A percentile compares a stretch with the other conserved stretches of the same genome.
Conservation (phyloP, 2,113 vertebrate genomes). For the Accipiter virgatus region DNA sequence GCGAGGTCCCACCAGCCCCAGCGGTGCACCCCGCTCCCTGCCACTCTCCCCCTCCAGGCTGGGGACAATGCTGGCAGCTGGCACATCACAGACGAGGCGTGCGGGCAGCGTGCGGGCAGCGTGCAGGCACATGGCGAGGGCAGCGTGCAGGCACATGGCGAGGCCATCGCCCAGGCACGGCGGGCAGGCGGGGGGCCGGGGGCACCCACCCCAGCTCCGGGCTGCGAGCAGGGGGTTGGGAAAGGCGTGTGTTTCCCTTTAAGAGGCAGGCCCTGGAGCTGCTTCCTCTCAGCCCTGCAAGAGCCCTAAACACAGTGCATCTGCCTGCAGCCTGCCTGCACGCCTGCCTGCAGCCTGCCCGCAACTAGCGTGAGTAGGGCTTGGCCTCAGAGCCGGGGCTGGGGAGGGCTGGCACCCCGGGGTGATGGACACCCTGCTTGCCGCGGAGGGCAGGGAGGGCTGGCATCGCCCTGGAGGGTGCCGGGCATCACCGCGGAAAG, state of each 20-base stretch:
- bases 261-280: slow-evolving; percentile 71
- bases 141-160: accelerated
- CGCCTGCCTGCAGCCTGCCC: neutral
- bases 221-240: slow-evolving; percentile 14
- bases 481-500: neutral
- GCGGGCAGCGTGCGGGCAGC: neutral
- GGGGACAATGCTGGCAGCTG: neutral
- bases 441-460: neutral
- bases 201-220: neutral
- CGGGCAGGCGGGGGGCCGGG: neutral
- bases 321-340: slow-evolving; percentile 14
- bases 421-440: neutral
- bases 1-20: neutral
- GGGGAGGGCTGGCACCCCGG: neutral
- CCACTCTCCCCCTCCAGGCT: neutral
- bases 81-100: neutral
- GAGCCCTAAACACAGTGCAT: slow-evolving; percentile 61
- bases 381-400: neutral
- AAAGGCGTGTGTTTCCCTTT: slow-evolving; percentile 73
- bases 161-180: neutral
- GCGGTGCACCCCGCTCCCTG: accelerated
- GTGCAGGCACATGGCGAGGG: no score
- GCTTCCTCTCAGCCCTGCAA: slow-evolving; percentile 60
- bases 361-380: slow-evolving; percentile 35
- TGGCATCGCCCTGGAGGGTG: neutral